A percentile compares a stretch with the other conserved stretches of the same genome.
These are phyloP conservation scores for Lucinisca nassula DNA, from an alignment of 2,888 invertebrate genomes.

Conservation along the genomic window DNA sequence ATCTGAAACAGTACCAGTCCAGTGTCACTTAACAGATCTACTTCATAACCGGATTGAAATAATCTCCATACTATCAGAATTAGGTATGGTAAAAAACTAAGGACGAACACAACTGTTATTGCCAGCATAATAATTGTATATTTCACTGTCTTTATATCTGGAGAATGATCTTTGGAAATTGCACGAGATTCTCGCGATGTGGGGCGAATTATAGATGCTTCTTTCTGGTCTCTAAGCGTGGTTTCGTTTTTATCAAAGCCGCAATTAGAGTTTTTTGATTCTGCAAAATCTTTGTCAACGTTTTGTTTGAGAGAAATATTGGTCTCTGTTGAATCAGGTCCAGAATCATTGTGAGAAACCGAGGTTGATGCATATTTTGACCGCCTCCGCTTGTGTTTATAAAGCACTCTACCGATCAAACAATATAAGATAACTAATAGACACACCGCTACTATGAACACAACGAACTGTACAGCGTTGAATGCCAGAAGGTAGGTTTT, in stretches of 20 bases:
- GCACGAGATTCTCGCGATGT: neutral
- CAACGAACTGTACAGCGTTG: slow-evolving; percentile 51
- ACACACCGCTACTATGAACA: slow-evolving; percentile 52
- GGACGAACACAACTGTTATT: slow-evolving; percentile 55
- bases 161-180: neutral
- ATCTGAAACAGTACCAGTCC: slow-evolving; percentile 48
- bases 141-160: slow-evolving; percentile 61
- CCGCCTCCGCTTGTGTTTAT: slow-evolving; percentile 61
- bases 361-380: neutral
- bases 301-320: neutral
- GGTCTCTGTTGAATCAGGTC: neutral
- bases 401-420: slow-evolving; percentile 58
- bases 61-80: slow-evolving; percentile 46
- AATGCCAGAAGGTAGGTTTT: slow-evolving; percentile 51
- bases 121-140: slow-evolving; percentile 69
- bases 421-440: slow-evolving; percentile 58
- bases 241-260: no score
- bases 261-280: no score
- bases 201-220: no score
- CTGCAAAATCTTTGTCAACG: no score
- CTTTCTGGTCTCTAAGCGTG: no score
- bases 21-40: slow-evolving; percentile 30
- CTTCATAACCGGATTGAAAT: slow-evolving; percentile 38
- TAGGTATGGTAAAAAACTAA: slow-evolving; percentile 63
- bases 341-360: neutral